Evolutionary conservation across 2,113 vertebrate species (phyloP).

Genomic region (Herpetotheres cachinnans): DNA sequence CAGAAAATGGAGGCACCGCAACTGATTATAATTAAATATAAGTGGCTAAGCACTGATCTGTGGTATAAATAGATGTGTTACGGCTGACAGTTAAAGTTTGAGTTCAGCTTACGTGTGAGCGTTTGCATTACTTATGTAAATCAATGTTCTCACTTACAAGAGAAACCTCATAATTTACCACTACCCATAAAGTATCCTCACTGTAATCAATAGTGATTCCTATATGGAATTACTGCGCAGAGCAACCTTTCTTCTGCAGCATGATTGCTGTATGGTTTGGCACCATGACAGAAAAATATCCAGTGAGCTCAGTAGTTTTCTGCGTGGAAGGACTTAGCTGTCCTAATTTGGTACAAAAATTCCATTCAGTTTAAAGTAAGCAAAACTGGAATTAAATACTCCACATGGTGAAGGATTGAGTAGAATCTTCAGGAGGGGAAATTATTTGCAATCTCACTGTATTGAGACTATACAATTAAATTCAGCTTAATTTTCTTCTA

Average conservation of each 20-base stretch:
- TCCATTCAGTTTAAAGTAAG: slow-evolving; percentile 66
- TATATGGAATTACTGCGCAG: slow-evolving; percentile 51
- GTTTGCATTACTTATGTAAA: slow-evolving; percentile 45
- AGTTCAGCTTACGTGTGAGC: slow-evolving; percentile 49
- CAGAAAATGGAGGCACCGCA: slow-evolving; percentile 29
- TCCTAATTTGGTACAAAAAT: slow-evolving; percentile 70
- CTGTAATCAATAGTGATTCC: slow-evolving; percentile 55
- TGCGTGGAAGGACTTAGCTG: slow-evolving; percentile 68
- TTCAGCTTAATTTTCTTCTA: background rate
- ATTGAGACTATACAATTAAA: background rate
- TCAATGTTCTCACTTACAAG: slow-evolving; percentile 58
- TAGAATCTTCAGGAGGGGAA: background rate
- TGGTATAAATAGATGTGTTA: slow-evolving; percentile 60
- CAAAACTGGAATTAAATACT: slow-evolving; percentile 37
- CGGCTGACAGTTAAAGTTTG: slow-evolving; percentile 29
- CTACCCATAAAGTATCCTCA: slow-evolving; percentile 37
- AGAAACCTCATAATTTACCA: slow-evolving; percentile 64
- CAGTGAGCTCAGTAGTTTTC: slow-evolving; percentile 67
- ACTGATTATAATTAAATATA: slow-evolving; percentile 57
- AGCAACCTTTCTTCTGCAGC: slow-evolving; percentile 37
- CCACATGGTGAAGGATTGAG: background rate
- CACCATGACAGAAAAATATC: slow-evolving; percentile 65
- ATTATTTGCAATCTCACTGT: background rate
- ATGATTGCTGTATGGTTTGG: slow-evolving; percentile 71
- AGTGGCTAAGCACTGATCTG: slow-evolving; percentile 48